These are phyloP conservation scores for Seriola rivoliana DNA, from an alignment of 2,113 vertebrate species.

Conservation along the genomic window DNA sequence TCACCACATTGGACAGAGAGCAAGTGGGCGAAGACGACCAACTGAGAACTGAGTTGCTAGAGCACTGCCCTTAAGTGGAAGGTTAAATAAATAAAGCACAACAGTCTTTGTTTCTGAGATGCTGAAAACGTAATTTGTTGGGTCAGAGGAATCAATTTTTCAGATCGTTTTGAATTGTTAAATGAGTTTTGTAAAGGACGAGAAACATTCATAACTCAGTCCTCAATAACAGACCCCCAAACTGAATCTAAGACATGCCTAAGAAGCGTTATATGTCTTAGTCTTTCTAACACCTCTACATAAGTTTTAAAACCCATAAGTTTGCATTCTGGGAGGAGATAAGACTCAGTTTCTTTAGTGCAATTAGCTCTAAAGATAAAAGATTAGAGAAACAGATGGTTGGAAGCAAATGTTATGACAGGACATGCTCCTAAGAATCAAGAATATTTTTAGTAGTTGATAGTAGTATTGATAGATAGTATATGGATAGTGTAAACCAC, in stretches of 20 bases:
- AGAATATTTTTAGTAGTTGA: not conserved
- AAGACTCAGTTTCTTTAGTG: not conserved
- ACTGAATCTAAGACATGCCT: not conserved
- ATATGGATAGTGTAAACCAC: no score
- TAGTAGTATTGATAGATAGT: no score
- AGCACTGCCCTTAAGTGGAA: not conserved
- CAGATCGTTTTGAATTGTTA: constrained; percentile 7
- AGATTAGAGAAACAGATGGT: not conserved
- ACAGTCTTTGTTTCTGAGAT: not conserved
- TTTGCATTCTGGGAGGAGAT: not conserved
- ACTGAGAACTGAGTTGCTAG: constrained; percentile 48
- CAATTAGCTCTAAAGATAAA: not conserved
- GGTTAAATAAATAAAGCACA: constrained; percentile 23
- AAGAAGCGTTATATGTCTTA: not conserved
- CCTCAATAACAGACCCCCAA: not conserved
- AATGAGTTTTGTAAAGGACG: not conserved
- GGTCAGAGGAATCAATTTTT: not conserved
- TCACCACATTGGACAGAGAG: constrained; percentile 31
- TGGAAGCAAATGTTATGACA: not conserved
- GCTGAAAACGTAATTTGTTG: not conserved
- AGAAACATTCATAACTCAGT: not conserved
- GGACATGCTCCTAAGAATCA: not conserved
- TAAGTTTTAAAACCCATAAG: not conserved
- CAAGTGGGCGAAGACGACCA: constrained; percentile 16
- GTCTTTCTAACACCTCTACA: not conserved